These are phyloP conservation scores for Didymodactylos carnosus DNA, from an alignment of 2,888 invertebrate species.

Conservation along the genomic window DNA sequence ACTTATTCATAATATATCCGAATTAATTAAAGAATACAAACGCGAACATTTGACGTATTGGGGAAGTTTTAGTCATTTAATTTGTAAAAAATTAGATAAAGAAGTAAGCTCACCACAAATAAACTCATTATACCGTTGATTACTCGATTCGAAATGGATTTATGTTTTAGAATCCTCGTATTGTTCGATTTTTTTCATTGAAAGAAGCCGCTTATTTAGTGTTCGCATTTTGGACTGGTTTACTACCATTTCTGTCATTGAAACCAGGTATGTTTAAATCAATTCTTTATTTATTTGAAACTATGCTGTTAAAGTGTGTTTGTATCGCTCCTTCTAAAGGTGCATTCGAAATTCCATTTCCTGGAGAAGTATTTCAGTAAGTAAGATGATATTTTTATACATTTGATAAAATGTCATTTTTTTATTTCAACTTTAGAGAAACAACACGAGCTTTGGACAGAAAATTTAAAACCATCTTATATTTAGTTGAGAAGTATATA, in stretches of 20 bases:
- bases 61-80: conserved; percentile 40
- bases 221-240: conserved; percentile 43
- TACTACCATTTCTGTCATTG: conserved; percentile 46
- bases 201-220: conserved; percentile 39
- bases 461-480: not conserved
- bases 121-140: too few relatives aligned
- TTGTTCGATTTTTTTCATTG: conserved; percentile 44
- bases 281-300: conserved; percentile 39
- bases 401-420: not conserved
- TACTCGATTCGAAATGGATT: conserved; percentile 40
- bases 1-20: conserved; percentile 35
- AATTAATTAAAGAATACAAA: conserved; percentile 40
- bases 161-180: conserved; percentile 44
- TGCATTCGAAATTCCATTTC: not conserved
- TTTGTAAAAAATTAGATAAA: not conserved
- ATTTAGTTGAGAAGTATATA: not conserved
- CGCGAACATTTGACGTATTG: conserved; percentile 45
- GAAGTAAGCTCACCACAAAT: too few relatives aligned
- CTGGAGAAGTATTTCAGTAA: not conserved
- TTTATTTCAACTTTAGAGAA: not conserved
- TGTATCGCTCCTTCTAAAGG: not conserved
- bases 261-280: conserved; percentile 27
- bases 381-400: not conserved
- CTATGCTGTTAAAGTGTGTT: conserved; percentile 25
- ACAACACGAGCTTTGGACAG: not conserved